A percentile compares a stretch with the other conserved stretches of the same genome.
Evolutionary conservation across 2,888 invertebrate genomes (phyloP).

Genomic region (Vannuccia rotundouncinata): DNA sequence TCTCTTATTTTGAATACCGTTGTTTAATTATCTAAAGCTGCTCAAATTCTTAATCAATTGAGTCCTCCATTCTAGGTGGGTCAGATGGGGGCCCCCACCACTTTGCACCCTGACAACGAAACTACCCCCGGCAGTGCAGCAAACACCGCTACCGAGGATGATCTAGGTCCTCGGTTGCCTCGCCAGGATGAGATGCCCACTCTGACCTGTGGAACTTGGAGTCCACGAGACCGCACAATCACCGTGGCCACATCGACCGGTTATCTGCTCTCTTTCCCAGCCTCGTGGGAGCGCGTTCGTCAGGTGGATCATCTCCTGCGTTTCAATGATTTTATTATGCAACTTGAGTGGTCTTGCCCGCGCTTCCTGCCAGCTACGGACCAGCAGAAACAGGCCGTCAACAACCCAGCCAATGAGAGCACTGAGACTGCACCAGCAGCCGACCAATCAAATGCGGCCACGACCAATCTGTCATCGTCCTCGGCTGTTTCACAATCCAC

Average conservation of each 20-base stretch:
- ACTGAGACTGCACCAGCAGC: too few species aligned
- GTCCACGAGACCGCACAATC: conserved; percentile 18
- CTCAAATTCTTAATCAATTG: too few species aligned
- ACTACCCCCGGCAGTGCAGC: background rate
- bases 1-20: too few species aligned
- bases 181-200: conserved; percentile 27
- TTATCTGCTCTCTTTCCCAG: conserved; percentile 30
- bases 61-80: too few species aligned
- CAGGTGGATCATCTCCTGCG: conserved; percentile 21
- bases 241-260: conserved; percentile 33
- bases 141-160: background rate
- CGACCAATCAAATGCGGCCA: too few species aligned
- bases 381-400: background rate
- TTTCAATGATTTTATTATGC: background rate
- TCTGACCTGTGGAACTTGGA: conserved; percentile 35
- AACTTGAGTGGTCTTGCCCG: conserved; percentile 32
- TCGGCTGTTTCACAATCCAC: too few species aligned
- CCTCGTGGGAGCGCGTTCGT: conserved; percentile 23
- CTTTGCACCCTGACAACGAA: background rate
- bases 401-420: background rate
- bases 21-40: too few species aligned
- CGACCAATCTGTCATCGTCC: too few species aligned
- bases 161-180: background rate
- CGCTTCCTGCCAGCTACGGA: background rate
- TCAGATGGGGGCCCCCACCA: background rate